phyloP scores from a whole-genome alignment of 2,888 invertebrate genomes.

The Scaptomyza parva region DNA sequence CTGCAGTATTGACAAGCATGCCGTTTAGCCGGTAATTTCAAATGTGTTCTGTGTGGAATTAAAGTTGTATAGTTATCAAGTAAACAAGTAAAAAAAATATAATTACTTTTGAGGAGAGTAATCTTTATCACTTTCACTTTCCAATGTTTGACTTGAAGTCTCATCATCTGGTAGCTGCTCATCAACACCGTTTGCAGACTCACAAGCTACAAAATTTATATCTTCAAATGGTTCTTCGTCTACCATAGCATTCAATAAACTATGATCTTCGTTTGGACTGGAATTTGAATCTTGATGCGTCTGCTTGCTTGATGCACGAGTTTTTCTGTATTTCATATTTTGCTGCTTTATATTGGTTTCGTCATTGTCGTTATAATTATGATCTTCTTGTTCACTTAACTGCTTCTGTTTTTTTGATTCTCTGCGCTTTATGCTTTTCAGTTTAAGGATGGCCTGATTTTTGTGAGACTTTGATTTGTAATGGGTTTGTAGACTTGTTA shows the following conservation, averaged over 20 bases:
- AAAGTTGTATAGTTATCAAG: not conserved
- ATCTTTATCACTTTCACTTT: not conserved
- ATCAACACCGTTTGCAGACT: not conserved
- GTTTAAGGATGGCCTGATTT: not conserved
- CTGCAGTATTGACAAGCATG: not conserved
- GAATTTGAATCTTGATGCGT: not conserved
- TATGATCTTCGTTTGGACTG: not conserved
- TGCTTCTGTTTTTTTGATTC: not conserved
- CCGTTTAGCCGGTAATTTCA: not conserved
- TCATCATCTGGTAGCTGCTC: not conserved
- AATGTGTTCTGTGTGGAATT: not conserved
- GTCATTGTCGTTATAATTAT: no score
- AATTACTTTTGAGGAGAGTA: not conserved
- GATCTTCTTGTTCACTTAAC: not conserved
- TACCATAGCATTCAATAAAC: no score
- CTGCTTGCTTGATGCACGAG: no score
- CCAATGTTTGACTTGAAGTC: not conserved
- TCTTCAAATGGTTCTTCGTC: not conserved
- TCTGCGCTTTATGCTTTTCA: no score
- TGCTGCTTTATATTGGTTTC: no score
- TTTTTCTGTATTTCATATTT: no score
- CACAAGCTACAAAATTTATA: not conserved
- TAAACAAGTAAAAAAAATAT: not conserved
- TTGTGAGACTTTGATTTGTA: not conserved
- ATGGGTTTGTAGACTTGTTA: conserved; percentile 15